phyloP scores from a whole-genome alignment of 2,888 invertebrate species.

The Pachymerium ferrugineum region DNA sequence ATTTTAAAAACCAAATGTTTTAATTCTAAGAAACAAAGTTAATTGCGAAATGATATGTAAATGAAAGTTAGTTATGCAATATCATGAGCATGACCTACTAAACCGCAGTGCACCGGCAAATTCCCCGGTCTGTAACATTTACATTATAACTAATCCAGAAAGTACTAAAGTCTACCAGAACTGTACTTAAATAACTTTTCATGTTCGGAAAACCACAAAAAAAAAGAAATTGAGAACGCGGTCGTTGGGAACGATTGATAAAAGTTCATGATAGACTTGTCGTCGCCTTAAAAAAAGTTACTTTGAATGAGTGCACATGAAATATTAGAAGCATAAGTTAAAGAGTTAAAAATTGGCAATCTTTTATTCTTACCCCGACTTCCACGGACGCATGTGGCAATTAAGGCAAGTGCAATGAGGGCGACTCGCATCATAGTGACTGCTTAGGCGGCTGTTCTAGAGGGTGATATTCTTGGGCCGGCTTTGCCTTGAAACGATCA shows the following conservation, averaged over 20 bases:
- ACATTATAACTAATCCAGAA: too few species aligned
- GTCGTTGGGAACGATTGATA: neutral
- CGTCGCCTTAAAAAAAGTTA: neutral
- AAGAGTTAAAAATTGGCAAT: neutral
- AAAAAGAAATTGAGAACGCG: neutral
- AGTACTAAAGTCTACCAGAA: neutral
- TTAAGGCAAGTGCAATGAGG: neutral
- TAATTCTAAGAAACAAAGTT: too few species aligned
- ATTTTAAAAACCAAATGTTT: too few species aligned
- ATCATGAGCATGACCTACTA: too few species aligned
- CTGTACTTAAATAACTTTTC: neutral
- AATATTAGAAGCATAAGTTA: neutral
- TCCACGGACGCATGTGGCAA: constrained; percentile 4
- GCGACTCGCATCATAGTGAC: constrained; percentile 13
- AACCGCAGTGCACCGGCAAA: too few species aligned
- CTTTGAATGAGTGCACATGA: neutral
- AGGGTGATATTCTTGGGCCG: neutral
- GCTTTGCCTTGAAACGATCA: constrained; percentile 13
- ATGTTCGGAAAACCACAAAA: neutral
- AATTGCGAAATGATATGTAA: too few species aligned
- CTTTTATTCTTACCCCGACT: neutral
- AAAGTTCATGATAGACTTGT: neutral
- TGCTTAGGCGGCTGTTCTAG: neutral
- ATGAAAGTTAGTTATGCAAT: too few species aligned
- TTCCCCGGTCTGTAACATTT: too few species aligned